These are phyloP conservation scores for Lochmaea capreae DNA, from an alignment of 2,888 invertebrate species.

Conservation along the genomic window DNA sequence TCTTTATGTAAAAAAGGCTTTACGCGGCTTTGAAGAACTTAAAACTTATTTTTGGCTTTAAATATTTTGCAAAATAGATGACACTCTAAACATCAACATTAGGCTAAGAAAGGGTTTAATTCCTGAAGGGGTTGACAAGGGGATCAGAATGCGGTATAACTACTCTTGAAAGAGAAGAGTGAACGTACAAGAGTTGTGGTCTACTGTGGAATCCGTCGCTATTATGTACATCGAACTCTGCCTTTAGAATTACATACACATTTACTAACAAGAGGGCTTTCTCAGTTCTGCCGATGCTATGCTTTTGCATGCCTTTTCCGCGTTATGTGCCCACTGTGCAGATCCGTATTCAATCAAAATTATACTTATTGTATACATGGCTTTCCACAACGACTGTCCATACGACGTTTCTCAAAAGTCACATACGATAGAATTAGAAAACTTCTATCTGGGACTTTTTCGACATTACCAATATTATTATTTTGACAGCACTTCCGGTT, in stretches of 20 bases:
- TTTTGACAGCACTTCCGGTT: too few species aligned
- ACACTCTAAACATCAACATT: constrained; percentile 1
- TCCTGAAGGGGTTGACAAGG: neutral
- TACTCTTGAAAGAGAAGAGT: constrained; percentile 14
- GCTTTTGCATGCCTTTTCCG: constrained; percentile 19
- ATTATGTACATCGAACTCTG: constrained; percentile 18
- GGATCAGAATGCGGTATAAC: constrained; percentile 16
- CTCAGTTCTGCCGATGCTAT: constrained; percentile 14
- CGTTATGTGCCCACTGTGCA: constrained; percentile 12
- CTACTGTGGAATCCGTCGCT: constrained; percentile 12
- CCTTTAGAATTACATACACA: constrained; percentile 28
- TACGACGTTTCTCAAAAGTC: too few species aligned
- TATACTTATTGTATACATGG: too few species aligned
- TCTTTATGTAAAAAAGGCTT: constrained; percentile 2
- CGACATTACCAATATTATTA: too few species aligned
- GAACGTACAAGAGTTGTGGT: constrained; percentile 17
- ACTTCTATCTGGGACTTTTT: too few species aligned
- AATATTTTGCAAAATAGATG: neutral
- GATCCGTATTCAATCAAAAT: constrained; percentile 7
- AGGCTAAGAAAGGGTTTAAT: neutral
- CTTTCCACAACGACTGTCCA: too few species aligned
- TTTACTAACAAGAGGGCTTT: constrained; percentile 26
- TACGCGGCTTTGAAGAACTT: neutral
- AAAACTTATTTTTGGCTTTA: neutral
- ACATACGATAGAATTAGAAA: too few species aligned